phyloP scores from a whole-genome alignment of 2,888 invertebrate genomes.

The Pristionchus maxplancki region DNA sequence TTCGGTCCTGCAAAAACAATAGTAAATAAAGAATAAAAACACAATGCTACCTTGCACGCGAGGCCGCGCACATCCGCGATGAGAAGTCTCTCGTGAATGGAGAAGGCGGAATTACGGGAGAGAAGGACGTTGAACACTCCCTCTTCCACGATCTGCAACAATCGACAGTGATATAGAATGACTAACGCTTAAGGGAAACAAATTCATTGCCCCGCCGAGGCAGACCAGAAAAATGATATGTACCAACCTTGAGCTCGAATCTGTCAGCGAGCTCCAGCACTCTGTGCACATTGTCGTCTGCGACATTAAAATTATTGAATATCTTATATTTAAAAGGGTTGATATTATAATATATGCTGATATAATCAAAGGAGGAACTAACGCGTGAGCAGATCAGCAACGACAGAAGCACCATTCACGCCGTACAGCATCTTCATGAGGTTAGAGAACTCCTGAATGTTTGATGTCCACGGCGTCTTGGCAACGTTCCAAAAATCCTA shows the following conservation, averaged over 20 bases:
- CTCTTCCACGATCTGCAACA: neutral
- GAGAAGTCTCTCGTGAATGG: neutral
- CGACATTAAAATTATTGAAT: fast-evolving
- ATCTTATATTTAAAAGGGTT: neutral
- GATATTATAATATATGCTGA: too few relatives aligned
- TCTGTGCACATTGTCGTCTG: neutral
- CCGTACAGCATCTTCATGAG: neutral
- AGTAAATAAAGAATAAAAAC: too few relatives aligned
- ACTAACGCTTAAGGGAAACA: too few relatives aligned
- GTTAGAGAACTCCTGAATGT: neutral
- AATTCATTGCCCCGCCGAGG: too few relatives aligned
- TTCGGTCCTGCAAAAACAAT: too few relatives aligned
- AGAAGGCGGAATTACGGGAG: neutral
- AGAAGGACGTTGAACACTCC: neutral
- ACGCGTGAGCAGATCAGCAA: neutral
- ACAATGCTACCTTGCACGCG: neutral
- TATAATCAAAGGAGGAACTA: neutral
- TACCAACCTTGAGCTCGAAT: neutral
- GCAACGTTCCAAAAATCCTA: too few relatives aligned
- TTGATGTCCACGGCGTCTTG: neutral
- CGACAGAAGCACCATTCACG: neutral
- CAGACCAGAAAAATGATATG: too few relatives aligned
- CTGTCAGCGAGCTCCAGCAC: neutral
- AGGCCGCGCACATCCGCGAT: neutral
- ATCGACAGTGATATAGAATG: neutral